phyloP scores from a whole-genome alignment of 2,888 invertebrate species.

The Sminthurides aquaticus region DNA sequence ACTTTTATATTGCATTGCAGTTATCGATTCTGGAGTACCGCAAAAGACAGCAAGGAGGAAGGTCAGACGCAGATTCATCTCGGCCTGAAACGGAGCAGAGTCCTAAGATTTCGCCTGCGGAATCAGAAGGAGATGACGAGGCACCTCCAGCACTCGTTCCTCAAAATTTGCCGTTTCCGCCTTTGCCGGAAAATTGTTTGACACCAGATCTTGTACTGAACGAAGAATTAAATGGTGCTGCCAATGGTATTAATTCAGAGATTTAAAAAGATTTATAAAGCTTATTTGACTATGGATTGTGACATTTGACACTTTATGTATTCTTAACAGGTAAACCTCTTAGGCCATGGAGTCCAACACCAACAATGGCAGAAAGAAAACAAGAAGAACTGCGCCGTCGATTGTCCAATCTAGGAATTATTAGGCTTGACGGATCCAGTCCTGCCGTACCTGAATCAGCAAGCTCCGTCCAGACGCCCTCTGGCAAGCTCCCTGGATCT shows the following conservation, averaged over 20 bases:
- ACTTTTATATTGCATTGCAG: constrained; percentile 21
- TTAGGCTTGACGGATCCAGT: constrained; percentile 1
- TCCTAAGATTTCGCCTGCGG: too few relatives aligned
- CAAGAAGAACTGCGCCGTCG: constrained; percentile 81
- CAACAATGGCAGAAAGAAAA: constrained; percentile 75
- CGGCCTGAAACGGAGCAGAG: constrained; percentile 15
- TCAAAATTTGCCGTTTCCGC: constrained; percentile 16
- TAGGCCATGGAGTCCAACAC: constrained; percentile 63
- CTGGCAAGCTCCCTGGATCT: background rate
- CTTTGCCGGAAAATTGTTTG: constrained; percentile 25
- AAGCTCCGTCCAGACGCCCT: background rate
- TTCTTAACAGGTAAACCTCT: constrained; percentile 2
- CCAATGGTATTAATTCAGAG: background rate
- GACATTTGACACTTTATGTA: background rate
- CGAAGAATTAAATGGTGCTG: background rate
- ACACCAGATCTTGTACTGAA: constrained; percentile 5
- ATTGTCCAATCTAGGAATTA: constrained; percentile 47
- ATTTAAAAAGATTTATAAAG: background rate
- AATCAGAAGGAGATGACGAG: too few relatives aligned
- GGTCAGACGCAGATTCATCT: constrained; percentile 37
- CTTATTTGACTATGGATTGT: background rate
- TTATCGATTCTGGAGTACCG: constrained; percentile 37
- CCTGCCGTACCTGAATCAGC: background rate
- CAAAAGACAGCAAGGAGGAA: constrained; percentile 22
- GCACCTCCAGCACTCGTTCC: too few relatives aligned